Evolutionary conservation across 1,140 invertebrate species (phyloP).

Genomic region (Drosophila baimaii): DNA sequence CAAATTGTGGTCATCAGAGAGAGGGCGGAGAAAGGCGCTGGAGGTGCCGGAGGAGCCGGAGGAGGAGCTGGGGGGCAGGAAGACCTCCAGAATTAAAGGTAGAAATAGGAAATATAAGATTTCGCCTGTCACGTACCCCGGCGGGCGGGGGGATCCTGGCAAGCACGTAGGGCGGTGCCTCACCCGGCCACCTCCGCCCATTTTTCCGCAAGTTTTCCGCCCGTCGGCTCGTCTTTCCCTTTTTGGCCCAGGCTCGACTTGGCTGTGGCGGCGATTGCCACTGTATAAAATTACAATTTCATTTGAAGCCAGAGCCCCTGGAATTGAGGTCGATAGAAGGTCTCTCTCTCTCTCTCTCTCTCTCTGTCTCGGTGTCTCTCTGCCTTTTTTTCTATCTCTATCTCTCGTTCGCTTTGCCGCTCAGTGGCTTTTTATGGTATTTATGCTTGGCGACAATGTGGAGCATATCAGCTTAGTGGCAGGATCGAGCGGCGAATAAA

Average conservation of each 20-base stretch:
- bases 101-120: conserved; percentile 52
- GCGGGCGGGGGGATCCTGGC: background rate
- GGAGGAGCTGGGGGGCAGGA: background rate
- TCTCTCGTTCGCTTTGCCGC: background rate
- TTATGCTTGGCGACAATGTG: conserved; percentile 12
- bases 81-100: conserved; percentile 41
- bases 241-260: conserved; percentile 15
- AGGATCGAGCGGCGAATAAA: conserved; percentile 12
- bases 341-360: conserved; percentile 6
- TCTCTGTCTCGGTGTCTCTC: background rate
- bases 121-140: conserved; percentile 45
- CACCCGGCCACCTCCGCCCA: background rate
- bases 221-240: conserved; percentile 13
- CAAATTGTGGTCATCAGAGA: conserved; percentile 69
- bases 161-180: conserved; percentile 40
- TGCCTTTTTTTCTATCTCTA: background rate
- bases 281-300: conserved; percentile 71
- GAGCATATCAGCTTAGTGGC: conserved; percentile 19
- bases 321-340: conserved; percentile 61
- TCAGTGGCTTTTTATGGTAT: conserved; percentile 33
- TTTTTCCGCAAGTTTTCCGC: conserved; percentile 34
- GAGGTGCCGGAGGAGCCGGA: too few relatives aligned
- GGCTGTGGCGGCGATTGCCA: conserved; percentile 37
- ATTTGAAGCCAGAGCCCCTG: conserved; percentile 47
- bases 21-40: background rate